A percentile compares a stretch with the other conserved stretches of the same genome.
These are phyloP conservation scores for Umimayanthus chanpuru DNA, from an alignment of 92 coral and sea anemone genomes.

Conservation along the genomic window DNA sequence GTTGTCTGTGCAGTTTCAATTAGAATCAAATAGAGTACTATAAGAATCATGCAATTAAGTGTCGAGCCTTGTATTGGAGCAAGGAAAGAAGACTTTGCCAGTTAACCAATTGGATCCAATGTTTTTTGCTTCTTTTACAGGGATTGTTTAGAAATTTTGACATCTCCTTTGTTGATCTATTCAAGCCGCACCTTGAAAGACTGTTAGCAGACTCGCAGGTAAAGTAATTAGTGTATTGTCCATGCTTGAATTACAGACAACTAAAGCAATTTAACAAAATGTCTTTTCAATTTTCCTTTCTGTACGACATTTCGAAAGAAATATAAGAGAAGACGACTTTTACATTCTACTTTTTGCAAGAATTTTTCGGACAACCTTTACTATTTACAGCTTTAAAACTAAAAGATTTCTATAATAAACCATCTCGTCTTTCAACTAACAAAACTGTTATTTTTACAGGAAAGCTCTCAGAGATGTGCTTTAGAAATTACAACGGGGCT, in stretches of 20 bases:
- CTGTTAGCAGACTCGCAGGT: conserved; percentile 90
- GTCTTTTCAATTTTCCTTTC: too few species aligned
- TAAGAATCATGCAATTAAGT: too few species aligned
- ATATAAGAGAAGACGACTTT: too few species aligned
- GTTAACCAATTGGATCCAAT: too few species aligned
- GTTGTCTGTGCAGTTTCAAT: too few species aligned
- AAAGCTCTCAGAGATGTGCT: conserved; percentile 92
- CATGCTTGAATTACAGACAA: too few species aligned
- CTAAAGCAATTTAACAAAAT: too few species aligned
- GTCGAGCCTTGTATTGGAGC: background rate
- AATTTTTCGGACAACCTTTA: too few species aligned
- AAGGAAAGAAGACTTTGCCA: background rate
- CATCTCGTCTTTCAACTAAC: background rate
- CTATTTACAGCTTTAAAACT: too few species aligned
- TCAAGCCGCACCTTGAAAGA: conserved; percentile 88
- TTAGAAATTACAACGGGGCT: conserved; percentile 92
- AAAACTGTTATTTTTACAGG: conserved; percentile 52
- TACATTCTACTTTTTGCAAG: too few species aligned
- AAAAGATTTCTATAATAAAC: too few species aligned
- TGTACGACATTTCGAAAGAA: too few species aligned
- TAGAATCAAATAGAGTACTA: background rate
- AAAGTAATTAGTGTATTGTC: background rate
- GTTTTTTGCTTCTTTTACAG: conserved; percentile 50
- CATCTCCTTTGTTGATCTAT: conserved; percentile 74
- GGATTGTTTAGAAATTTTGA: conserved; percentile 94